Percentiles rank a stretch among this genome's conserved stretches.
Evolutionary conservation across 1,140 invertebrate species (phyloP).

Genomic region (Drosophila lacteicornis): DNA sequence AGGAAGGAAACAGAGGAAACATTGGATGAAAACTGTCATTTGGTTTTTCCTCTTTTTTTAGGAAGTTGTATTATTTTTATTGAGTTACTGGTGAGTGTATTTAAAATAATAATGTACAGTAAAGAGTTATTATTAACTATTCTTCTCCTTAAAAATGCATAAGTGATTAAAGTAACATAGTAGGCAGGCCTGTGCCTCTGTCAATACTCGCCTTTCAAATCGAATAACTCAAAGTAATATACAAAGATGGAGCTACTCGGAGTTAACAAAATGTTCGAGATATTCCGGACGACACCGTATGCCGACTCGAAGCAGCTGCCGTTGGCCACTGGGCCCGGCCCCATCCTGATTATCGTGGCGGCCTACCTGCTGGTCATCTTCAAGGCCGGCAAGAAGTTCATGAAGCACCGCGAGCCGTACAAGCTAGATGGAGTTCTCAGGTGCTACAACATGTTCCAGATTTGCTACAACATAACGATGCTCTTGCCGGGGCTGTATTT

Average conservation of each 20-base stretch:
- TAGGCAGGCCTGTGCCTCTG: not conserved
- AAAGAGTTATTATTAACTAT: too few relatives aligned
- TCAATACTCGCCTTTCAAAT: not conserved
- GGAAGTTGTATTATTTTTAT: not conserved
- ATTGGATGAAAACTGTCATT: not conserved
- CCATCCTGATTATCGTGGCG: constrained; percentile 89
- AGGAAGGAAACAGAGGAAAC: not conserved
- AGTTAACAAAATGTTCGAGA: constrained; percentile 25
- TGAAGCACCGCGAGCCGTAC: constrained; percentile 93
- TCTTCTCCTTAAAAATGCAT: too few relatives aligned
- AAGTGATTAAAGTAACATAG: too few relatives aligned
- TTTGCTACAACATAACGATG: constrained; percentile 43
- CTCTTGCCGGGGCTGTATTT: constrained; percentile 18
- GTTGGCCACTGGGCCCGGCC: constrained; percentile 90
- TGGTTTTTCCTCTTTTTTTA: not conserved
- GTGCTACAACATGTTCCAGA: constrained; percentile 92
- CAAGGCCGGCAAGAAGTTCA: constrained; percentile 89
- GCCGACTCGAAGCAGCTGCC: constrained; percentile 79
- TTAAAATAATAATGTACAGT: too few relatives aligned
- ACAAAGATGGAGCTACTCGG: not conserved
- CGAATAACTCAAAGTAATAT: not conserved
- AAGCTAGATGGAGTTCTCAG: constrained; percentile 90
- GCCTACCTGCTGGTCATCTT: constrained; percentile 90
- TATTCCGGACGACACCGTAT: constrained; percentile 31
- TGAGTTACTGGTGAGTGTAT: too few relatives aligned